Evolutionary conservation across 2,888 invertebrate species (phyloP), one percentile per base, ranked within the genome.

Genomic region (Idaea straminata): DNA sequence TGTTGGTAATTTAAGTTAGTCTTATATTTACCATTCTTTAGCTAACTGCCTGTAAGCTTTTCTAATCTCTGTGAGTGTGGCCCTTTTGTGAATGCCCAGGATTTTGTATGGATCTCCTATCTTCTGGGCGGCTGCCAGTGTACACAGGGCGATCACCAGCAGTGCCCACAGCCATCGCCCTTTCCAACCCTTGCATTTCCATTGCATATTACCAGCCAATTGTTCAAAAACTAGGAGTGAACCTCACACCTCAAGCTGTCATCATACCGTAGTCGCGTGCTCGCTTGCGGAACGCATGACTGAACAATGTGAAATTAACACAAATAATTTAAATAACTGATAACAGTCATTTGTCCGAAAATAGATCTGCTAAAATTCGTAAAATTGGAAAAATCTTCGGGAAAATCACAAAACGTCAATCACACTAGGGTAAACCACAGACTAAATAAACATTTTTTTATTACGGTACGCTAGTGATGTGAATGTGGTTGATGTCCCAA

Each of bases 11-110:
- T 13, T 13, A 47, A 10, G 47, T 0, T 47, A 47, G 36, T 47
- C 5, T 47, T 34, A 34, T 63, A 82, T 88, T 91, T 87, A 97
- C 98, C 98, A 98, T 95, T 98, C 97, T 88, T 97, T 98, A 16
- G 96, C 98, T 72, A 98, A 93, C 83, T 96, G 95, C 83, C 96
- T 97, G 83, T 98, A 99, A 4, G 98, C 97, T 85, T 96, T 96
- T 73, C 98, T 95, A 74, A 99, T 97, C 78, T 98, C 98, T 72
- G 95, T 95, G 61, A 95, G 83, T n/a, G 95, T 94, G 10, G 98
- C 96, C 78, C 95, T 94, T 75, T 94, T 94, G 75, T 94, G 94
- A 61, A 98, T 93, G 6, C 97, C 97, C 68, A 98, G 93, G 80
- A 96, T 96, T 87, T 96, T 94, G 87, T 98, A 98, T 5, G 98